Base-by-base conservation (phyloP, 2,888 invertebrate species). In the Sycophila texana region DNA sequence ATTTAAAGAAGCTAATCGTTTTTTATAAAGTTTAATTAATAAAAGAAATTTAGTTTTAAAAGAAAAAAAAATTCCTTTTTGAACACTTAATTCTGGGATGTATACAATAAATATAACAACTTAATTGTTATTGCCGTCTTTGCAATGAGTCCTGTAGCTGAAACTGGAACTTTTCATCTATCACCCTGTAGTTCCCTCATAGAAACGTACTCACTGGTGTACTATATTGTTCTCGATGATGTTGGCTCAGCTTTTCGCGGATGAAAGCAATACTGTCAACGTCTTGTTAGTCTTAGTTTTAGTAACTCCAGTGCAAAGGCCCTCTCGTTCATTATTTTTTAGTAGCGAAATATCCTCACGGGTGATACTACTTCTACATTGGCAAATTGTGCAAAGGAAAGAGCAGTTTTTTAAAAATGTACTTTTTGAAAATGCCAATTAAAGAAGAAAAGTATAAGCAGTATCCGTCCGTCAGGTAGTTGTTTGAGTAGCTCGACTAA, bases 321-420 rank as follows among this genome's bases (percentile, higher is more conserved):
- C 66, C 73, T 71, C 18, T 70, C 57, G 67, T 80, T 74, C 14
- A 77, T 70, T 70, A 66, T 30, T 60, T 63, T 73, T 60, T 80
- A 80, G 80, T 68, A 70, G 16, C 47, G 20, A 12, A 26, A 26
- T 53, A 12, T 49, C 65, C 51, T 53, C 12, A 70, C 66, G 74
- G 65, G 66, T 20, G 60, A 68, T 55, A 60, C 58, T 66, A 67
- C 30, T 65, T 39, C 70, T 74, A 5, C 4, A 30, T 4, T 30
- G 30, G 30, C 30, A 30, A 30, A 30, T 30, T 26, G 14, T n/a
- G 57, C n/a, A 16, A 18, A 30, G 39, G 39, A 51, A 20, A 49
- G 5, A 67, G 5, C 5, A n/a, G 16, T 53, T 66, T 71, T n/a
- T n/a, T n/a, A n/a, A 13, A 49, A 72, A 30, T 61, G 5, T 18